These are phyloP conservation scores for Rhagonycha fulva DNA, from an alignment of 2,888 invertebrate species.

Conservation along the genomic window DNA sequence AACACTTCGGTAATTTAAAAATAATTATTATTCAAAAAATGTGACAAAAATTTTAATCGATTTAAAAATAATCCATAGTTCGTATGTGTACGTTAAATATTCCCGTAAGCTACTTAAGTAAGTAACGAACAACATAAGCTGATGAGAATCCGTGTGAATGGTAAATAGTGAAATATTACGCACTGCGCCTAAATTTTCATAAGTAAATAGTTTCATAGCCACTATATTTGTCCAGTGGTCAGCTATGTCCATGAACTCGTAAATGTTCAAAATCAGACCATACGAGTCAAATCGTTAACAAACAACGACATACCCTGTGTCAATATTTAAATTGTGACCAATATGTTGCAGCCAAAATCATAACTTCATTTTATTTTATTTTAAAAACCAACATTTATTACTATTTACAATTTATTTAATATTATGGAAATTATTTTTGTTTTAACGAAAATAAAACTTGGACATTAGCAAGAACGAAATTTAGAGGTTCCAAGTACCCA, in stretches of 20 bases:
- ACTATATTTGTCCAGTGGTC: slow-evolving; percentile 40
- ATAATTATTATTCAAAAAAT: background rate
- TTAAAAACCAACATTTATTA: no score
- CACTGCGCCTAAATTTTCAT: slow-evolving; percentile 37
- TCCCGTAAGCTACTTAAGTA: background rate
- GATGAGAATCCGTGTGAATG: slow-evolving; percentile 40
- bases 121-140: slow-evolving; percentile 20
- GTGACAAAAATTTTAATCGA: background rate
- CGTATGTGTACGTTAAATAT: background rate
- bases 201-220: slow-evolving; percentile 41
- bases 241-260: slow-evolving; percentile 41
- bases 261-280: slow-evolving; percentile 34
- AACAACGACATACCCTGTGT: slow-evolving; percentile 38
- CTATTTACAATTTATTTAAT: no score
- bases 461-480: no score
- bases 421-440: no score
- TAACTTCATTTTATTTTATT: background rate
- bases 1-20: background rate
- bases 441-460: no score
- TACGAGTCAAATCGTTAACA: slow-evolving; percentile 36
- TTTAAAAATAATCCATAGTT: background rate
- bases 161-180: slow-evolving; percentile 40
- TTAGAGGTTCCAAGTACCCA: no score
- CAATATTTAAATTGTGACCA: slow-evolving; percentile 41
- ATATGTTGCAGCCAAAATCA: background rate